phyloP scores from a whole-genome alignment of 2,797 vertebrate genomes.

The Potorous gilbertii region DNA sequence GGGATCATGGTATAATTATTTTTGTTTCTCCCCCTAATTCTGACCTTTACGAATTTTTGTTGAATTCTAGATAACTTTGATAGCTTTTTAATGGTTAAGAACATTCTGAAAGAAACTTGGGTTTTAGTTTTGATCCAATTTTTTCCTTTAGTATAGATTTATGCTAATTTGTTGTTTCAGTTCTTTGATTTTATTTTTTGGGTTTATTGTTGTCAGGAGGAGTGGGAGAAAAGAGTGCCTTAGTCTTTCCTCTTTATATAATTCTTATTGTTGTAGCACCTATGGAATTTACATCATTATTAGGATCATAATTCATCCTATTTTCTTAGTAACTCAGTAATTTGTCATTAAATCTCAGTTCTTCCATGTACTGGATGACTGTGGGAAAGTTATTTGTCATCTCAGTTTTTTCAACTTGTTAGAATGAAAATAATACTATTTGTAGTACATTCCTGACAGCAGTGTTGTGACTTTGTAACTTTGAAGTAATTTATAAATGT shows the following conservation, averaged over 20 bases:
- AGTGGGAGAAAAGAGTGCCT: neutral
- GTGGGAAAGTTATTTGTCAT: neutral
- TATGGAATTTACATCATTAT: neutral
- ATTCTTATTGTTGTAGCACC: neutral
- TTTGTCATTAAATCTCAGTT: neutral
- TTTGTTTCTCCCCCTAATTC: conserved; percentile 7
- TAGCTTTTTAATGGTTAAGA: neutral
- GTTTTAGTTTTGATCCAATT: neutral
- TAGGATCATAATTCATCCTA: neutral
- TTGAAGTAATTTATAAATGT: neutral
- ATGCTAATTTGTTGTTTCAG: neutral
- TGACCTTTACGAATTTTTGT: neutral
- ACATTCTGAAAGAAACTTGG: neutral
- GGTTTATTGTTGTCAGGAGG: neutral
- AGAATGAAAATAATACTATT: neutral
- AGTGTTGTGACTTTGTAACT: neutral
- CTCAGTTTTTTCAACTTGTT: neutral
- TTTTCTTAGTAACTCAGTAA: neutral
- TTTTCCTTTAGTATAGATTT: conserved; percentile 13
- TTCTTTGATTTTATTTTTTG: neutral
- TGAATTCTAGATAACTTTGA: conserved; percentile 32
- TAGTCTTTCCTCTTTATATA: neutral
- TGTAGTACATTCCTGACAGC: neutral
- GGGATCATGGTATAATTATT: neutral
- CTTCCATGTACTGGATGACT: neutral